These are phyloP conservation scores for Arrhopalites spinosus DNA, from an alignment of 2,888 invertebrate species.

Conservation along the genomic window DNA sequence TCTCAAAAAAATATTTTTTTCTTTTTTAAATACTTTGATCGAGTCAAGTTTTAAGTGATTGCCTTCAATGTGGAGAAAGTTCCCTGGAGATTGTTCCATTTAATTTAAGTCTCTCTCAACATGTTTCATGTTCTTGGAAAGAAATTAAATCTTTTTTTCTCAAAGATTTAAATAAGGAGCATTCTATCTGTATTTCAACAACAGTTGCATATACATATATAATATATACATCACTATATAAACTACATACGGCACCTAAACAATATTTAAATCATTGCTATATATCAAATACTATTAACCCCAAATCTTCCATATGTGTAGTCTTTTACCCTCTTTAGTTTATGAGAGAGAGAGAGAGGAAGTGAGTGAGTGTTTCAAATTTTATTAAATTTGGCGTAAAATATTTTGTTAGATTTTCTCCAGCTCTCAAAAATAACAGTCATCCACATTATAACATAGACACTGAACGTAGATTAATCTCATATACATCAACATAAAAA, in stretches of 20 bases:
- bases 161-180: no score
- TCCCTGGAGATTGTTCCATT: not conserved
- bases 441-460: not conserved
- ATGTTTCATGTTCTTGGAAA: not conserved
- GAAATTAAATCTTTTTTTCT: no score
- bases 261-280: no score
- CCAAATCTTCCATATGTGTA: no score
- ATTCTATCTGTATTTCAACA: no score
- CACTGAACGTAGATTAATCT: not conserved
- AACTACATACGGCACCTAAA: no score
- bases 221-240: no score
- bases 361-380: no score
- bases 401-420: not conserved
- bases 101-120: not conserved
- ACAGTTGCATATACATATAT: no score
- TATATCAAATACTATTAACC: no score
- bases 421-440: not conserved
- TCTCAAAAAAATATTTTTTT: no score
- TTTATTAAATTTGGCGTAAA: conserved; percentile 15
- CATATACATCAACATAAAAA: not conserved
- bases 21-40: not conserved
- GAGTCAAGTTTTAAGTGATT: conserved; percentile 2
- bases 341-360: not conserved
- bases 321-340: no score
- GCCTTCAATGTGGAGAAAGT: not conserved